These are phyloP conservation scores for Tetranychus cinnabarinus DNA, from an alignment of 1,140 invertebrate species.

Conservation along the genomic window DNA sequence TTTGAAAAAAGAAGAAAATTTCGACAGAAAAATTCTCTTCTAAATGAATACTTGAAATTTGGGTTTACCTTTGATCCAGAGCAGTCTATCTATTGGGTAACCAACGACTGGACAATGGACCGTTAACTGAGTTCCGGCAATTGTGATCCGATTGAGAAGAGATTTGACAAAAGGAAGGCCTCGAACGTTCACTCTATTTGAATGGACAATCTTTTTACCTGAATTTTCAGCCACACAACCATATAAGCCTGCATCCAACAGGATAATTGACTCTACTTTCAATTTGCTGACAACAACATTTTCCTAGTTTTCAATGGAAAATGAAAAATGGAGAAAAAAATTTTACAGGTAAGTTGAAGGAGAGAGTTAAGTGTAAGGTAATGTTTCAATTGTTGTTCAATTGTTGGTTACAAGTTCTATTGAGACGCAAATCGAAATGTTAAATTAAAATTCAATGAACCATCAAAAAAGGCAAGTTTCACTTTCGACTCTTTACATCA, in stretches of 20 bases:
- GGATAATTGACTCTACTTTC: conserved; percentile 69
- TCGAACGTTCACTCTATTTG: conserved; percentile 60
- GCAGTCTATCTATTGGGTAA: conserved; percentile 63
- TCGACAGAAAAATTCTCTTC: too few relatives aligned
- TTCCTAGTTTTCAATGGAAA: neutral
- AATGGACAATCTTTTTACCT: conserved; percentile 45
- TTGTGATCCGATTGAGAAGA: conserved; percentile 70
- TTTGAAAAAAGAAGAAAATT: too few relatives aligned
- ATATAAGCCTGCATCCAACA: conserved; percentile 68
- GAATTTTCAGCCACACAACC: conserved; percentile 60
- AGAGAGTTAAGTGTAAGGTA: neutral
- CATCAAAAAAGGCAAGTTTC: too few relatives aligned
- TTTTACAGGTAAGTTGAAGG: neutral
- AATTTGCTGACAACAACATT: conserved; percentile 16
- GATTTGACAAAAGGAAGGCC: conserved; percentile 62
- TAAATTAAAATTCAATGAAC: too few relatives aligned
- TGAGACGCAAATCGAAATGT: too few relatives aligned
- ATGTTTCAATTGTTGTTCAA: too few relatives aligned
- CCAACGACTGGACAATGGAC: conserved; percentile 80
- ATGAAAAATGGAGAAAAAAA: neutral
- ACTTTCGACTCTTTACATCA: too few relatives aligned
- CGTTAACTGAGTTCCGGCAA: conserved; percentile 55
- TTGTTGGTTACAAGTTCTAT: too few relatives aligned
- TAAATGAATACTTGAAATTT: too few relatives aligned
- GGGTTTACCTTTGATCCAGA: conserved; percentile 39